phyloP scores from a whole-genome alignment of 2,888 invertebrate species.

The Acanthoscelides obtectus region DNA sequence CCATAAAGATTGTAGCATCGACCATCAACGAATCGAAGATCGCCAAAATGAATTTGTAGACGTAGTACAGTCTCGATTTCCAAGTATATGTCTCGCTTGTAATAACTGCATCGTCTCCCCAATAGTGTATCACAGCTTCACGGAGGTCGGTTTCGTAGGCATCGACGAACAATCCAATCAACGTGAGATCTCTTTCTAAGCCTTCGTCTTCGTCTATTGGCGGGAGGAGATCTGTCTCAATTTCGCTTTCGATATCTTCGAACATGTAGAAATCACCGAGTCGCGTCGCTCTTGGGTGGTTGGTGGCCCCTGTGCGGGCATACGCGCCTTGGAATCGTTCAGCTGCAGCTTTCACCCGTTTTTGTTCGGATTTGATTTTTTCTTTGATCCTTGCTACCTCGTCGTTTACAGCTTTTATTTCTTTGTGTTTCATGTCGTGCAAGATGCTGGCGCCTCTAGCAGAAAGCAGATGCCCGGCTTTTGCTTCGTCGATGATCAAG shows the following conservation, averaged over 20 bases:
- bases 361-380: background rate
- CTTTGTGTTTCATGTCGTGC: background rate
- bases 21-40: background rate
- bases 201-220: background rate
- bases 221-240: background rate
- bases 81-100: background rate
- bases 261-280: background rate
- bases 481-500: background rate
- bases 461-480: background rate
- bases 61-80: background rate
- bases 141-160: background rate
- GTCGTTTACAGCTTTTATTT: background rate
- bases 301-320: background rate
- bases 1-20: background rate
- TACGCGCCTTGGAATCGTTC: background rate
- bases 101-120: background rate
- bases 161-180: background rate
- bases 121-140: background rate
- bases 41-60: background rate
- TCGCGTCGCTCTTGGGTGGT: background rate
- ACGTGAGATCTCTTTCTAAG: background rate
- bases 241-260: background rate
- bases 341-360: background rate
- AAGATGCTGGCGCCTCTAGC: background rate
- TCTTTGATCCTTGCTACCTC: background rate